Evolutionary conservation across 2,888 invertebrate species (phyloP), one percentile per base, ranked within the genome.

Genomic region (Nemurella pictetii): DNA sequence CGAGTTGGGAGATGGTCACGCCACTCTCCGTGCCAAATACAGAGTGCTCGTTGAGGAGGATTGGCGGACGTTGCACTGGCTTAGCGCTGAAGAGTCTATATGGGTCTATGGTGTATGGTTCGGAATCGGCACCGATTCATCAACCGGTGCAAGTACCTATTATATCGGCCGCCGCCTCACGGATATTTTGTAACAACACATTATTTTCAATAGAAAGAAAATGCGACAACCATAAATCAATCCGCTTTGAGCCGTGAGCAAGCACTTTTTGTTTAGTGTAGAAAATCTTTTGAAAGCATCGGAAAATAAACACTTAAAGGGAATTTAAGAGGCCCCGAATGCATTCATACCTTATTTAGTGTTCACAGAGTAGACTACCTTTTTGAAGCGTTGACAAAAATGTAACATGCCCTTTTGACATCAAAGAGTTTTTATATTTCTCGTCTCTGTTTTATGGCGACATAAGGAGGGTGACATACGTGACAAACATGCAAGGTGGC

Each of bases 361-460:
- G 55, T 55, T 55, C 20, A 35, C 12, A 35, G 35, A 20, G 55
- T 55, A 12, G n/a, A n/a, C n/a, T 30, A 30, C 30, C 78, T n/a
- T 78, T 78, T 78, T 7, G 78, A 30, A n/a, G 30, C 30, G 78
- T 78, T 29, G 78, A 78, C 78, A 78, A 27, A 35, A 78, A 78
- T 78, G 28, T 25, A 78, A 12, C 78, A 78, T 78, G 28, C 55
- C 55, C 30, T 78, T 78, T 78, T 78, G 78, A 78, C 78, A 30
- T 78, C 30, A 28, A 78, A 78, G 78, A 27, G 30, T 78, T 78
- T 78, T 78, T 30, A 29, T 29, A 20, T 78, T 78, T 30, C 28
- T 28, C n/a, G 9, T 12, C 3, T 2, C 4, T 78, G 30, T 7
- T 78, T 78, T 29, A 30, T 78, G 30, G 78, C 28, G 78, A 78